A percentile compares a stretch with the other conserved stretches of the same genome.
Evolutionary conservation across 2,797 vertebrate species (phyloP).

Genomic region (Microhierax caerulescens): DNA sequence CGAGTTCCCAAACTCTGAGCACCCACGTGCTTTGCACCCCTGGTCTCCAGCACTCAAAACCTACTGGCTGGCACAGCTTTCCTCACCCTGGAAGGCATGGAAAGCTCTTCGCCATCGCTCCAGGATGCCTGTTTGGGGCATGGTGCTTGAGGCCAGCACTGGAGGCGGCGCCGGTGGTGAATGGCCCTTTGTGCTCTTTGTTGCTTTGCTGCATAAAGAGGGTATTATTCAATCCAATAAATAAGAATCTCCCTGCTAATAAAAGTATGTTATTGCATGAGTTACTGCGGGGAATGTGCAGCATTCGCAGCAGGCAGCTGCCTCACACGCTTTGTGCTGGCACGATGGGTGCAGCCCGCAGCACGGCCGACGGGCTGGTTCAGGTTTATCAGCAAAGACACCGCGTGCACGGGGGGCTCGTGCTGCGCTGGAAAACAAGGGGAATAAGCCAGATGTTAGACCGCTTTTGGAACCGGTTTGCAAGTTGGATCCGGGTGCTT

Average conservation of each 20-base stretch:
- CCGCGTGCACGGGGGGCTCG: accelerated
- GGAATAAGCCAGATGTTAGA: accelerated
- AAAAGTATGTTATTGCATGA: neutral
- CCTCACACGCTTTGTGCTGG: accelerated
- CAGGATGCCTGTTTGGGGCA: accelerated
- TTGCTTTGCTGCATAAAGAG: neutral
- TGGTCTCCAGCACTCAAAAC: too few species aligned
- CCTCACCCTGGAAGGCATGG: neutral
- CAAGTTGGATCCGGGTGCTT: neutral
- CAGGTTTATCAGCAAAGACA: accelerated
- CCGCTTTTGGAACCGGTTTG: neutral
- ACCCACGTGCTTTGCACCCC: accelerated
- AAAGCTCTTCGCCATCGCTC: neutral
- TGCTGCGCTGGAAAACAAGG: neutral
- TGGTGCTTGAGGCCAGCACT: accelerated
- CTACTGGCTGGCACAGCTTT: accelerated
- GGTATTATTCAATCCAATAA: neutral
- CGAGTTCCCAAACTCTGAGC: neutral
- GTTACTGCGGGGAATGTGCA: accelerated
- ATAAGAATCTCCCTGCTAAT: neutral
- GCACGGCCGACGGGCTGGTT: accelerated
- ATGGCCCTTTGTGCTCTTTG: neutral
- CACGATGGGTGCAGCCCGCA: accelerated
- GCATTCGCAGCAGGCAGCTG: neutral
- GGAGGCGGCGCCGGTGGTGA: neutral